phyloP scores from a whole-genome alignment of 2,797 vertebrate genomes.

The Gymnothorax javanicus region DNA sequence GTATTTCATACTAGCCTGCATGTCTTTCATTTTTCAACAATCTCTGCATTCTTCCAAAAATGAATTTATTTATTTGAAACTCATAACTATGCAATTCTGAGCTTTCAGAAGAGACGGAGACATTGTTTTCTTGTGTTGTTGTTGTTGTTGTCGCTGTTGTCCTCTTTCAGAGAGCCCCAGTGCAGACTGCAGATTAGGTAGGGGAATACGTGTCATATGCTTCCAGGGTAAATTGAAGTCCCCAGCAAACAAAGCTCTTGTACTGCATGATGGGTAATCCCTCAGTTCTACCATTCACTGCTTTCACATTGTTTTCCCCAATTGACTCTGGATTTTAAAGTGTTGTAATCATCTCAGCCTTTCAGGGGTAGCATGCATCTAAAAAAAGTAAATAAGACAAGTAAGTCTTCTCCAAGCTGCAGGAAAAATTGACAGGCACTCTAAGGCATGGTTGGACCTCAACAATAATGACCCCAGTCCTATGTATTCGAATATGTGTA shows the following conservation, averaged over 20 bases:
- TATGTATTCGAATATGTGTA: not conserved
- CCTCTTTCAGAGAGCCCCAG: conserved; percentile 23
- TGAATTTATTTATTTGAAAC: conserved; percentile 4
- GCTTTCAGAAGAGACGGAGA: not conserved
- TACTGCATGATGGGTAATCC: conserved; percentile 26
- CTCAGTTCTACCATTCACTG: conserved; percentile 44
- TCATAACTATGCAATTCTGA: conserved; percentile 12
- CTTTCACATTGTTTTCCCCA: conserved; percentile 55
- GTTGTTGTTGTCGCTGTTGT: conserved; percentile 16
- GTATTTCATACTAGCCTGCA: not conserved
- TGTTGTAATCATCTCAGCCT: conserved; percentile 31
- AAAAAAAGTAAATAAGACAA: conserved; percentile 23
- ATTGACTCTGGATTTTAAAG: conserved; percentile 47
- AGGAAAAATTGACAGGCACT: conserved; percentile 49
- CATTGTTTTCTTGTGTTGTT: not conserved
- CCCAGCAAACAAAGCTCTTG: conserved; percentile 44
- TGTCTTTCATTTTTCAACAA: not conserved
- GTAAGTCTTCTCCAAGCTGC: conserved; percentile 32
- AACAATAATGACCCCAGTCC: not conserved
- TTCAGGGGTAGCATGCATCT: conserved; percentile 39
- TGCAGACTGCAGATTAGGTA: conserved; percentile 37
- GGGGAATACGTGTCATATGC: conserved; percentile 51
- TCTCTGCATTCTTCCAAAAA: conserved; percentile 4
- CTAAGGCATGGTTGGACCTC: not conserved
- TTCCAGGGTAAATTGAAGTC: conserved; percentile 20